A percentile compares a stretch with the other conserved stretches of the same genome.
These are phyloP conservation scores for Montipora capitata DNA, from an alignment of 92 coral and sea anemone species.

Conservation along the genomic window DNA sequence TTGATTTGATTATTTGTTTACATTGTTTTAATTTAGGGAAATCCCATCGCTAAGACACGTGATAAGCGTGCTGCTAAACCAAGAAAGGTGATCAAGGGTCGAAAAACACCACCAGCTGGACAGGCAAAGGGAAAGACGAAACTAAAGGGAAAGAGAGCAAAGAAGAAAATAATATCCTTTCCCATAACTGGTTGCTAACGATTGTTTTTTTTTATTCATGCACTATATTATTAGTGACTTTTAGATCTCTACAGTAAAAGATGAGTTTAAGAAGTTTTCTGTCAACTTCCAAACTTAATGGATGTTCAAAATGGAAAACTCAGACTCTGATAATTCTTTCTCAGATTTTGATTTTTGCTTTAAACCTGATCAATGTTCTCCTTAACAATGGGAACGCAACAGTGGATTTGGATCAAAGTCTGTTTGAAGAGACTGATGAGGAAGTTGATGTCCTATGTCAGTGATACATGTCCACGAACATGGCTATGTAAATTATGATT, in stretches of 20 bases:
- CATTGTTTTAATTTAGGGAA: slow-evolving; percentile 53
- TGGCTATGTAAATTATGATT: background rate
- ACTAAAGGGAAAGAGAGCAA: slow-evolving; percentile 87
- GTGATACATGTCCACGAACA: background rate
- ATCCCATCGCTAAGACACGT: slow-evolving; percentile 44
- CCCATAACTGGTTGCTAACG: background rate
- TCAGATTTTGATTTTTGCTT: background rate
- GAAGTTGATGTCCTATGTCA: slow-evolving; percentile 32
- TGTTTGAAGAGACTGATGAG: slow-evolving; percentile 43
- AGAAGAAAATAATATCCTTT: slow-evolving; percentile 84
- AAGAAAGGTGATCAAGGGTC: slow-evolving; percentile 79
- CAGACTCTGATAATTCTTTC: no score
- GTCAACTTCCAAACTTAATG: no score
- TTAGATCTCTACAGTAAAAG: no score
- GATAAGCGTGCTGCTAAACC: slow-evolving; percentile 86
- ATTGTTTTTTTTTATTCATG: background rate
- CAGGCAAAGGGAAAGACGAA: slow-evolving; percentile 85
- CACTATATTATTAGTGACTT: no score
- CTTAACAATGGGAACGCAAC: slow-evolving; percentile 40
- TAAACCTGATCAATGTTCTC: background rate
- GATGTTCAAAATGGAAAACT: no score
- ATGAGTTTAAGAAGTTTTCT: no score
- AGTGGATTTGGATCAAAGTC: slow-evolving; percentile 49
- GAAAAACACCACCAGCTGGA: slow-evolving; percentile 90
- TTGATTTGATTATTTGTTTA: background rate